Conservation (phyloP, 2,113 vertebrate genomes). For the Neogobius melanostomus region DNA sequence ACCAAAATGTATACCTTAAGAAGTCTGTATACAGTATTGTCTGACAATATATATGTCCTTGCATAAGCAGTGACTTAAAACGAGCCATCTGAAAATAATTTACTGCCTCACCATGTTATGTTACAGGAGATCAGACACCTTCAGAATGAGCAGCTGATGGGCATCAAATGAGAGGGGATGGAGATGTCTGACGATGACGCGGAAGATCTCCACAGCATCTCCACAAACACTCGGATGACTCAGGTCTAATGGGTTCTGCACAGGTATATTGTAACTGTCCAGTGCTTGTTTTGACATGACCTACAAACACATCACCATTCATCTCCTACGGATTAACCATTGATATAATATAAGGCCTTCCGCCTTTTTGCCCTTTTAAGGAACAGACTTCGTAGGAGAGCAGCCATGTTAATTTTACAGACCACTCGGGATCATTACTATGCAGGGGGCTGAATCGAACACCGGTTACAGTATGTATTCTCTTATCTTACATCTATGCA, state of each 20-base stretch:
- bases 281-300: slow-evolving; percentile 26
- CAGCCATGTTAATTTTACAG: too few relatives aligned
- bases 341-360: not conserved
- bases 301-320: slow-evolving; percentile 18
- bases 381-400: too few relatives aligned
- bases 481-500: too few relatives aligned
- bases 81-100: not conserved
- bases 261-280: slow-evolving; percentile 1
- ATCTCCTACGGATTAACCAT: slow-evolving; percentile 28
- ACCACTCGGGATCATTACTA: too few relatives aligned
- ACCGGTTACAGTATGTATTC: too few relatives aligned
- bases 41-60: not conserved
- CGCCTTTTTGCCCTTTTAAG: too few relatives aligned
- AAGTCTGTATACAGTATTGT: too few relatives aligned
- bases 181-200: slow-evolving; percentile 98
- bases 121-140: slow-evolving; percentile 93
- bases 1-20: too few relatives aligned
- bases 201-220: slow-evolving; percentile 77
- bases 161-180: slow-evolving; percentile 94
- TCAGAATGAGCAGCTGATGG: slow-evolving; percentile 97
- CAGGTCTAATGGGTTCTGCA: slow-evolving; percentile 75
- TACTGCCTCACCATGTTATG: slow-evolving; percentile 12
- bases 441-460: too few relatives aligned
- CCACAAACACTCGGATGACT: slow-evolving; percentile 87
- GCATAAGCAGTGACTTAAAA: not conserved